Evolutionary conservation across 2,113 vertebrate genomes (phyloP), one percentile per base, ranked within the genome.

Genomic region (Chionodraco myersi): DNA sequence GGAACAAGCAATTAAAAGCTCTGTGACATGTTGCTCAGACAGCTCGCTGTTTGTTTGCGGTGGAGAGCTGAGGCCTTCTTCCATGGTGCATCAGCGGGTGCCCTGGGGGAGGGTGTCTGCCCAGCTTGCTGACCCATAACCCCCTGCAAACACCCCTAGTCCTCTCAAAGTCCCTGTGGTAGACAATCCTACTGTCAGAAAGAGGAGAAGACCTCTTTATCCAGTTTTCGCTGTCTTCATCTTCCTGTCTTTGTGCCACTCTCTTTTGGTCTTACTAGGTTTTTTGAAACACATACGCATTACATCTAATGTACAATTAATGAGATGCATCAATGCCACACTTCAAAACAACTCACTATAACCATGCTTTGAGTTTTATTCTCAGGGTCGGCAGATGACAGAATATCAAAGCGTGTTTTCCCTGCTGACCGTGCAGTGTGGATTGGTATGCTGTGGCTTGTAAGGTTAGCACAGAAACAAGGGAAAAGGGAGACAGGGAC

Each of bases 91-190:
- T 91, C 88, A 91, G 87, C 85, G 77, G 77, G 72, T 62, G 88
- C 90, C 89, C 84, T 81, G 77, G 85, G 86, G 91, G 89, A 90
- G 92, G 91, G 89, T 75, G 92, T 88, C 86, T 92, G 92, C 91
- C 90, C 92, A 87, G 93, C 78, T 85, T 90, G 90, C 92, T 94
- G 93, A 94, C 93, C 93, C 92, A 92, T 92, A 93, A 92, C 93
- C 92, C 89, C 83, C 89, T 82, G 91, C 83, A 93, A 92, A 93
- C 90, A 90, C 91, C 89, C 87, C 83, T 63, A 64, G 85, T 86
- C 85, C 75, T 91, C 85, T 86, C 87, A 89, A 88, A 80, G 84
- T 87, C 87, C 89, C 77, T 80, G 87, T 70, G 88, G 88, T 91
- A 91, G 93, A 92, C 91, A 92, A 86, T 83, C 87, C 82, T 57